Conservation (phyloP, 2,113 vertebrate species). For the Pseudorasbora parva region DNA sequence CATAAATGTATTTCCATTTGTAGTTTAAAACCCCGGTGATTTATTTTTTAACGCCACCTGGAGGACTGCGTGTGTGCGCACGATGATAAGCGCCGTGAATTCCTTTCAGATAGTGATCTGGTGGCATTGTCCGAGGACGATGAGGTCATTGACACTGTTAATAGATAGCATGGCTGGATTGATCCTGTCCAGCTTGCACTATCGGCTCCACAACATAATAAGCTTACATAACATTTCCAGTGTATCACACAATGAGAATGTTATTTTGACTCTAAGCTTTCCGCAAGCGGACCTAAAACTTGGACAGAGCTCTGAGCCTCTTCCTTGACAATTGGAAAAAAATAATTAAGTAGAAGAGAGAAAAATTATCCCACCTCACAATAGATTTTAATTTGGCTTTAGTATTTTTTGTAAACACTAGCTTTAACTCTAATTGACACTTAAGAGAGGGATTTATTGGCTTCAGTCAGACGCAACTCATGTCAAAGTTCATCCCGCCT, state of each 20-base stretch:
- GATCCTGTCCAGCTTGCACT: slow-evolving; percentile 36
- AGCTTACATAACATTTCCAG: slow-evolving; percentile 16
- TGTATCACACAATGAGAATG: slow-evolving; percentile 6
- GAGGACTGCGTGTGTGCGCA: background rate
- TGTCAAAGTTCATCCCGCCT: slow-evolving; percentile 36
- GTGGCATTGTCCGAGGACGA: slow-evolving; percentile 13
- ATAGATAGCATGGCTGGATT: slow-evolving; percentile 41
- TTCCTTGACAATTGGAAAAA: slow-evolving; percentile 1
- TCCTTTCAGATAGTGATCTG: slow-evolving; percentile 39
- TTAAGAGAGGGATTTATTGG: slow-evolving; percentile 17
- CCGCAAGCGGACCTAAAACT: background rate
- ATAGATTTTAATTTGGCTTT: slow-evolving; percentile 26
- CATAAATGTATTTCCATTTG: slow-evolving; percentile 16
- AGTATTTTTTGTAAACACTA: background rate
- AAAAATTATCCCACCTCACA: background rate
- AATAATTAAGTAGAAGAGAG: slow-evolving; percentile 29
- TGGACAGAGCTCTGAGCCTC: background rate
- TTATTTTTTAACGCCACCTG: slow-evolving; percentile 24
- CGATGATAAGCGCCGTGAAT: slow-evolving; percentile 30
- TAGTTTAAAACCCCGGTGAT: slow-evolving; percentile 2
- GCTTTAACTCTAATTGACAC: slow-evolving; percentile 38
- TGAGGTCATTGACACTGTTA: slow-evolving; percentile 49
- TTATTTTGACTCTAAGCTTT: slow-evolving; percentile 10
- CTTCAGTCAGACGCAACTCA: slow-evolving; percentile 33
- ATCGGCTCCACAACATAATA: slow-evolving; percentile 35